phyloP scores from a whole-genome alignment of 2,797 vertebrate genomes.

The Myotis findleyi region DNA sequence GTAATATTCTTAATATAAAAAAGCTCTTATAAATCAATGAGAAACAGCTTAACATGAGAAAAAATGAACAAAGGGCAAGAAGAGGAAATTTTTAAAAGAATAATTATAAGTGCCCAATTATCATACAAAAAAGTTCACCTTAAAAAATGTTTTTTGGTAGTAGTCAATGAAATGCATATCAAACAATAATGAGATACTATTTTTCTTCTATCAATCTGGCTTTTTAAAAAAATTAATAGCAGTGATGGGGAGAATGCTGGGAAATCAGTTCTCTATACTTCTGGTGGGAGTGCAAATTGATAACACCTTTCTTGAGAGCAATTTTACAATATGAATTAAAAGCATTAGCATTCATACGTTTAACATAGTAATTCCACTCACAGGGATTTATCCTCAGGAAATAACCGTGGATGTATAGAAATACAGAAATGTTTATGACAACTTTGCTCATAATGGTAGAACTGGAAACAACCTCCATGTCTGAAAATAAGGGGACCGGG shows the following conservation, averaged over 20 bases:
- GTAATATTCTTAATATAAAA: conserved; percentile 46
- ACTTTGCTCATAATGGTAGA: background rate
- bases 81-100: conserved; percentile 43
- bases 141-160: background rate
- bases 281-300: background rate
- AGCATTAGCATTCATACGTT: background rate
- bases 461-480: background rate
- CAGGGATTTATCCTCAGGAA: conserved; percentile 1
- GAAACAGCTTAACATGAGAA: background rate
- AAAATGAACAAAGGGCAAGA: background rate
- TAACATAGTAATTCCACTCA: background rate
- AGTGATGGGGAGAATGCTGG: background rate
- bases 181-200: background rate
- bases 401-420: background rate
- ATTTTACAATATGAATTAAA: conserved; percentile 46
- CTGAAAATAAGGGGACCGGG: background rate
- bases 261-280: background rate
- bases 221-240: background rate
- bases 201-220: background rate
- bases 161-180: background rate
- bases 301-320: background rate
- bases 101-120: conserved; percentile 35
- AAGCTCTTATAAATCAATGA: conserved; percentile 7
- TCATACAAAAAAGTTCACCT: background rate
- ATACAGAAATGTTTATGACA: background rate